Base-by-base conservation (phyloP, 2,113 vertebrate species). In the Mixornis gularis region DNA sequence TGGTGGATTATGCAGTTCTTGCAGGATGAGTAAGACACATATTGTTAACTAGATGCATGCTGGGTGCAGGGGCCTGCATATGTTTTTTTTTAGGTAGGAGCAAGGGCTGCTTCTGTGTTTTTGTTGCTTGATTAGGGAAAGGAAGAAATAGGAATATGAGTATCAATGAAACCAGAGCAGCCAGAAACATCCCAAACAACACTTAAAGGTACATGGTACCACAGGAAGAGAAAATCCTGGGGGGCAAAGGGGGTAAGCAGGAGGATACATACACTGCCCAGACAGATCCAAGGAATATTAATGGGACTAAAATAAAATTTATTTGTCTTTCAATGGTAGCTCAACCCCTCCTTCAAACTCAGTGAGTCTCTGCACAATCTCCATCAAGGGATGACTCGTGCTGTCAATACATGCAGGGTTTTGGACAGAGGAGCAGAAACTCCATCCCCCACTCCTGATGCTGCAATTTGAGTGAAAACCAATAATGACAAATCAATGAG, bases 21-120 rank as follows among this genome's bases (percentile, higher is more conserved):
- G 65, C 73, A 93, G 59, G 74, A 77, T 69, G 51, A 87, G 24
- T 84, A 92, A 82, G 78, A 66, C 56, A 36, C 79, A 65, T 48
- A 92, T 48, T 79, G 70, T 88, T 87, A 94, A 87, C 59, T 82
- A 85, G 55, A 91, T 87, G 59, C 66, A 89, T 48, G 73, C 32
- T 55, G 74, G 43, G 46, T 55, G 48, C 1, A 4, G 58, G 49
- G 43, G 32, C 32, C 71, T 86, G 72, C 30, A 53, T 93, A 51
- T 84, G 19, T 3, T 12, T 21, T 46, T 46, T 89, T 82, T 43
- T 41, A 94, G 79, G 63, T 85, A 40, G 71, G 21, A 93, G 43
- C 32, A 81, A 68, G 24, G n/a, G 41, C 53, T 92, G 73, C 49
- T 81, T 55, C 32, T 2, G 2, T 58, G 24, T 0, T 71, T 87